Evolutionary conservation across 2,113 vertebrate genomes (phyloP).

Genomic region (Cricetomys ansorgei): DNA sequence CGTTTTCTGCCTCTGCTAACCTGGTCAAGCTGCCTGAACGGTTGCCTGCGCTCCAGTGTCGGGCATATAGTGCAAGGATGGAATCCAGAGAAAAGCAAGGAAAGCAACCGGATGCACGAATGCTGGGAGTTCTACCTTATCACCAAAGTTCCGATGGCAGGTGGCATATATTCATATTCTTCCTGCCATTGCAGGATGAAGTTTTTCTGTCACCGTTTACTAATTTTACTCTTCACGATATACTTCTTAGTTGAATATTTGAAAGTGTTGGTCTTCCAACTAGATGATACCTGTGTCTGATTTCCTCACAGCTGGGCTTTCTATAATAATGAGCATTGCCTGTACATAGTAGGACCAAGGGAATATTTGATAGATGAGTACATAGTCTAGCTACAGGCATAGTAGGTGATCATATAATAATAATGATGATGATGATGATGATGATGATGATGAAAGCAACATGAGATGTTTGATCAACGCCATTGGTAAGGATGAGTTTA

Average conservation of each 20-base stretch:
- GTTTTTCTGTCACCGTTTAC: background rate
- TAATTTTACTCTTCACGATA: background rate
- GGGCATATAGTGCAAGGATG: too few species aligned
- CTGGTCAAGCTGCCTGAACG: background rate
- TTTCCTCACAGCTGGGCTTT: background rate
- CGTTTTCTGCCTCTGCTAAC: background rate
- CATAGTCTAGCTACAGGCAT: background rate
- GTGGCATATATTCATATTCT: background rate
- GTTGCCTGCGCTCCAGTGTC: background rate
- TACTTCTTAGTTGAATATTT: constrained; percentile 10
- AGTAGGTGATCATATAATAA: background rate
- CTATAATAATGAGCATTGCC: background rate
- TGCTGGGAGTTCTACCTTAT: background rate
- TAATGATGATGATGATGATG: too few species aligned
- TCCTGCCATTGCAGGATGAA: background rate
- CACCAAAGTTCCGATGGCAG: background rate
- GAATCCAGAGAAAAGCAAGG: background rate
- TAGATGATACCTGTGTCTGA: background rate
- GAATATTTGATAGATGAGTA: background rate
- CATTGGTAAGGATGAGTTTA: background rate
- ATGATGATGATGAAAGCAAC: too few species aligned
- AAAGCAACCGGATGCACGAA: background rate
- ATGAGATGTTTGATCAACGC: background rate
- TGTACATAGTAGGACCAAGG: background rate
- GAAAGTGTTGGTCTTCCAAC: background rate